Conservation (phyloP, 2,113 vertebrate genomes). For the Bothrops jararaca region DNA sequence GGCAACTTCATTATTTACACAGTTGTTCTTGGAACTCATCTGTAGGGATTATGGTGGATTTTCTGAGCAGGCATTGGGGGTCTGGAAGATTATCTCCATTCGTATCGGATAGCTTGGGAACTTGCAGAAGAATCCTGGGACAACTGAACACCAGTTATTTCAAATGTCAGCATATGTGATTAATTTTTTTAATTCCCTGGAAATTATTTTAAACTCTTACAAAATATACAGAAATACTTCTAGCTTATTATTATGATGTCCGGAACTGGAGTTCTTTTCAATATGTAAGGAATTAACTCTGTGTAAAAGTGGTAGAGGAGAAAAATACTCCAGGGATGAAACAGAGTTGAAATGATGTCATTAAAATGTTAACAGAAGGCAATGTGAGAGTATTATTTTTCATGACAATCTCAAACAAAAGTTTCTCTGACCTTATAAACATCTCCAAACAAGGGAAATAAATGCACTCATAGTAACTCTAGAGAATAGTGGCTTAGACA, state of each 20-base stretch:
- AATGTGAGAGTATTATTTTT: conserved; percentile 41
- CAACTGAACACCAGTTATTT: conserved; percentile 34
- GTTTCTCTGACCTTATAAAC: conserved; percentile 45
- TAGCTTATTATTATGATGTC: conserved; percentile 29
- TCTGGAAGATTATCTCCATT: conserved; percentile 33
- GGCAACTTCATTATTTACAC: conserved; percentile 1
- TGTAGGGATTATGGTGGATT: conserved; percentile 25
- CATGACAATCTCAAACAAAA: conserved; percentile 38
- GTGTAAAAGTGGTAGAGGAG: conserved; percentile 36
- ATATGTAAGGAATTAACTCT: conserved; percentile 33
- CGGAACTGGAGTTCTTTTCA: conserved; percentile 33
- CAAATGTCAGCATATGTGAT: conserved; percentile 47
- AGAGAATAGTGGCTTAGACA: conserved; percentile 36
- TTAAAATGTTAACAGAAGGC: conserved; percentile 43
- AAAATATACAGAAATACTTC: conserved; percentile 20
- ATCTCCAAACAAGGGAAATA: conserved; percentile 43
- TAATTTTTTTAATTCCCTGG: conserved; percentile 23
- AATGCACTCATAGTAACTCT: conserved; percentile 34
- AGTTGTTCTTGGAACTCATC: conserved; percentile 41
- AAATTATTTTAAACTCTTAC: conserved; percentile 7
- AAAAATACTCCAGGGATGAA: conserved; percentile 35
- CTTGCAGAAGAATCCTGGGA: conserved; percentile 42
- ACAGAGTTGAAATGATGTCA: conserved; percentile 41
- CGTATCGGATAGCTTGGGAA: conserved; percentile 36
- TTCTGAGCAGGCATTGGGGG: background rate